Conservation (phyloP, 2,113 vertebrate species). For the Amphiprion ocellaris region DNA sequence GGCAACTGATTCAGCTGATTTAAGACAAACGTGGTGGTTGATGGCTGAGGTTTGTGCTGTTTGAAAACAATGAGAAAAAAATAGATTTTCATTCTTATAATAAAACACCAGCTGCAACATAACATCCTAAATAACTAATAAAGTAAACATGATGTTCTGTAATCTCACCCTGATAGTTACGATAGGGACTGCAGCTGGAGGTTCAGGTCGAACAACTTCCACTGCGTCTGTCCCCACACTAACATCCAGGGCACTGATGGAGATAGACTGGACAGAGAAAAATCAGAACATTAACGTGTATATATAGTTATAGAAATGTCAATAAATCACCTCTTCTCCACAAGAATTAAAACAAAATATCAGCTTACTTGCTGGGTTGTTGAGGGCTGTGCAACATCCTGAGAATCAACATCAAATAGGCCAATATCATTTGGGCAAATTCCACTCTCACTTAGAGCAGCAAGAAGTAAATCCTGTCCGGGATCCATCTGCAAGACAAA, state of each 20-base stretch:
- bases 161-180: conserved; percentile 92
- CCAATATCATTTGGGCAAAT: conserved; percentile 96
- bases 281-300: neutral
- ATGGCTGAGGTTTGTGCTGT: conserved; percentile 93
- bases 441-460: conserved; percentile 98
- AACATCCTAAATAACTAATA: neutral
- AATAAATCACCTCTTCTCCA: neutral
- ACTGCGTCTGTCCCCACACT: conserved; percentile 86
- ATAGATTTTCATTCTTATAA: neutral
- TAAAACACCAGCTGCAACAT: conserved; percentile 4
- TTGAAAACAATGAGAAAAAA: neutral
- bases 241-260: conserved; percentile 90
- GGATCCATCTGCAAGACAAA: conserved; percentile 92
- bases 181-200: conserved; percentile 86
- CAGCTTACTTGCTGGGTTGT: conserved; percentile 90
- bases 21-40: conserved; percentile 98
- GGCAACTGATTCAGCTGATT: conserved; percentile 99
- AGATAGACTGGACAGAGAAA: conserved; percentile 85
- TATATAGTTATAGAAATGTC: neutral
- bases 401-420: conserved; percentile 92
- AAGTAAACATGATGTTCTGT: neutral
- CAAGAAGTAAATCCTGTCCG: conserved; percentile 98
- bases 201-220: conserved; percentile 68
- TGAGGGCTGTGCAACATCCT: conserved; percentile 87
- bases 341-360: neutral